A percentile compares a stretch with the other conserved stretches of the same genome.
phyloP scores from a whole-genome alignment of 2,888 invertebrate species.

The Acanthoscelides obtectus region DNA sequence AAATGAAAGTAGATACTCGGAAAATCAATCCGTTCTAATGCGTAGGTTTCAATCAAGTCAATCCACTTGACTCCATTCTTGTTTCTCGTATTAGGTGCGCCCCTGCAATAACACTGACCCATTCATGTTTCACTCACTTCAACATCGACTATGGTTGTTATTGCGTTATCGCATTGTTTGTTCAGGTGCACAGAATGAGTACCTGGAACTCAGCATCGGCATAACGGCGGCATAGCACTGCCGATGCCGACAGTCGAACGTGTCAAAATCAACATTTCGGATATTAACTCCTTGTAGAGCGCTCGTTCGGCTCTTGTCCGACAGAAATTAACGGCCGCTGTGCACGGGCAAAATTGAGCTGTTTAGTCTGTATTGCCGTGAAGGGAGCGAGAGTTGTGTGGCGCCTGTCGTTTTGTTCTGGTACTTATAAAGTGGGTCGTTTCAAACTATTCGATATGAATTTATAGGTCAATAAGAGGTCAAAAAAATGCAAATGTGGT shows the following conservation, averaged over 20 bases:
- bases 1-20: no score
- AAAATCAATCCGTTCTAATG: no score
- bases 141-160: not conserved
- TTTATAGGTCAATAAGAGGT: not conserved
- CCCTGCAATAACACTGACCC: not conserved
- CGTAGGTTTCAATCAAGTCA: no score
- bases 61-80: no score
- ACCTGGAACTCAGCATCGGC: conserved; percentile 8
- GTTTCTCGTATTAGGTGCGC: no score
- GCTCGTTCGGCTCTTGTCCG: conserved; percentile 1
- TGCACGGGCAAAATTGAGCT: not conserved
- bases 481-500: no score
- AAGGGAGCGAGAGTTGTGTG: not conserved
- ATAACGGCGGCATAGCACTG: not conserved
- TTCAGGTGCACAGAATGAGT: conserved; percentile 10
- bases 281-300: conserved; percentile 19
- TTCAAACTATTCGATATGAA: not conserved
- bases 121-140: not conserved
- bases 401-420: not conserved
- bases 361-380: not conserved
- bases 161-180: conserved; percentile 3
- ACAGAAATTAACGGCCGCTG: not conserved
- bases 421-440: not conserved
- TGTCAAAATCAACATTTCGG: conserved; percentile 22
- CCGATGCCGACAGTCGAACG: conserved; percentile 6